Evolutionary conservation across 2,888 invertebrate genomes (phyloP).

Genomic region (Drosophila planitibia): DNA sequence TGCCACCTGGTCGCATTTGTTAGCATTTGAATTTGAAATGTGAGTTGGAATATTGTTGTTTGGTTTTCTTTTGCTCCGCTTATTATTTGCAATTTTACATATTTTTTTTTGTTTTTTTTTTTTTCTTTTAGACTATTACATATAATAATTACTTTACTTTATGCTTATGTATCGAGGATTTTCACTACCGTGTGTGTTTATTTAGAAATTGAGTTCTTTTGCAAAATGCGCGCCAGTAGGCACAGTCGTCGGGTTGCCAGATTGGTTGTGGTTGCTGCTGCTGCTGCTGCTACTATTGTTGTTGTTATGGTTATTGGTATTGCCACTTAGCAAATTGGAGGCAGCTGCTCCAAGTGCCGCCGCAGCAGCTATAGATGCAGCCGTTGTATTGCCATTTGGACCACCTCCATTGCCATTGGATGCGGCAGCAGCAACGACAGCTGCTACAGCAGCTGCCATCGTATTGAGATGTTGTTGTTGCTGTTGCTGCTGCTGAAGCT

Average conservation of each 20-base stretch:
- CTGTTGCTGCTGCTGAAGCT: conserved; percentile 68
- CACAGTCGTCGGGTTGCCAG: conserved; percentile 60
- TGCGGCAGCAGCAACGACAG: conserved; percentile 74
- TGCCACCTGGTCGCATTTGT: conserved; percentile 53
- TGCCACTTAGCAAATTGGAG: conserved; percentile 66
- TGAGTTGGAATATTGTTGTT: conserved; percentile 40
- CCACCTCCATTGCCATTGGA: conserved; percentile 53
- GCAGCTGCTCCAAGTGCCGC: conserved; percentile 69
- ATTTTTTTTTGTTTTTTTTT: conserved; percentile 19
- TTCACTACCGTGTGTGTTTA: conserved; percentile 69
- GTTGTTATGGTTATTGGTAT: conserved; percentile 38
- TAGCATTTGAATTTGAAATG: conserved; percentile 50
- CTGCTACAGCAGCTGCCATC: conserved; percentile 71
- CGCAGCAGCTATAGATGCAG: conserved; percentile 64
- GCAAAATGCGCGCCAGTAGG: conserved; percentile 75
- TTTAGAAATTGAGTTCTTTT: conserved; percentile 83
- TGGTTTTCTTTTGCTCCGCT: conserved; percentile 32
- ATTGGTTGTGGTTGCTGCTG: conserved; percentile 45
- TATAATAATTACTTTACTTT: conserved; percentile 67
- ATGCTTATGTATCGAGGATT: conserved; percentile 79
- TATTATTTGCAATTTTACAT: conserved; percentile 60
- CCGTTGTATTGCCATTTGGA: conserved; percentile 48
- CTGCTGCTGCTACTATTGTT: neutral
- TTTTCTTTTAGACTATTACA: conserved; percentile 55
- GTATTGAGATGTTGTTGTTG: conserved; percentile 75